Conservation (phyloP, 2,113 vertebrate genomes). For the Pomatostomus ruficeps region DNA sequence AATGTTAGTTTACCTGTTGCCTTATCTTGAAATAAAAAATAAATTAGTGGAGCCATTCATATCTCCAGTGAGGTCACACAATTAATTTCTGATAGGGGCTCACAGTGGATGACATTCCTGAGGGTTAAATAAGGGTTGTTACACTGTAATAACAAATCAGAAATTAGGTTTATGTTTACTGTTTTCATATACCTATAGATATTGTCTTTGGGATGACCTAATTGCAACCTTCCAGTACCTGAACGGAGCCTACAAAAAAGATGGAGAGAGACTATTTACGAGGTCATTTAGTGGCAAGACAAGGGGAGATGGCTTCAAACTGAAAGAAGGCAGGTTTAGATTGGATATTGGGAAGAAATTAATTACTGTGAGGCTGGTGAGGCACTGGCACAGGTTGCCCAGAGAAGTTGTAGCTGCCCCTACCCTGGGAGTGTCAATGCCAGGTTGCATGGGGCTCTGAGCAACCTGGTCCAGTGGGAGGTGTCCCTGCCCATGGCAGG, state of each 20-base stretch:
- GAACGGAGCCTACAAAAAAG: background rate
- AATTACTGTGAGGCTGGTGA: rapidly evolving
- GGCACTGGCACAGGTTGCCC: background rate
- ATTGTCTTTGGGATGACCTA: background rate
- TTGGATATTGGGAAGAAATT: background rate
- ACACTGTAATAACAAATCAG: background rate
- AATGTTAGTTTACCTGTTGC: background rate
- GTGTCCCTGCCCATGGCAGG: background rate
- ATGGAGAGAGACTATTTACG: background rate
- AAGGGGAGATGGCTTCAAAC: background rate
- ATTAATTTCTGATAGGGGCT: background rate
- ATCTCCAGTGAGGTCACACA: background rate
- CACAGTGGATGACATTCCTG: background rate
- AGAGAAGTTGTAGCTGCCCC: rapidly evolving
- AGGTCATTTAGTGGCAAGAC: background rate
- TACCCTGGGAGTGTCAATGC: background rate
- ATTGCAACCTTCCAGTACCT: background rate
- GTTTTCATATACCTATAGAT: background rate
- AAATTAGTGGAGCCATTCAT: background rate
- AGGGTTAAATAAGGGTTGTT: background rate
- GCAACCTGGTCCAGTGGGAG: rapidly evolving
- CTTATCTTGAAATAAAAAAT: background rate
- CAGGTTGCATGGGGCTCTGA: background rate
- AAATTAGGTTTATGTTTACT: background rate
- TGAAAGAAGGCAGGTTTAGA: background rate